These are phyloP conservation scores for Halocynthia roretzi DNA, from an alignment of 23 tunicate species.

Conservation along the genomic window DNA sequence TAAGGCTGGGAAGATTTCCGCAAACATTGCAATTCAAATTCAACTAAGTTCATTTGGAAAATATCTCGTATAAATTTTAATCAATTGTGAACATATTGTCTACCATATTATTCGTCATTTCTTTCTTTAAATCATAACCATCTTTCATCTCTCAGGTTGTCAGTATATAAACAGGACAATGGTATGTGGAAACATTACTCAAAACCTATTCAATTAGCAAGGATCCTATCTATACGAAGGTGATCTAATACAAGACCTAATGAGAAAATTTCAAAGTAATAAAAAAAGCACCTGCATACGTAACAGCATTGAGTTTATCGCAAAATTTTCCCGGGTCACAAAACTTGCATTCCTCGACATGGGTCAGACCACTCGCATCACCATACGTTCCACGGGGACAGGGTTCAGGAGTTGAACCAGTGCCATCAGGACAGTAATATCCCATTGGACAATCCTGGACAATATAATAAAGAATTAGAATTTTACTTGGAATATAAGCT, in stretches of 20 bases:
- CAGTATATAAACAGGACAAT: no score
- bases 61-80: no score
- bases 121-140: no score
- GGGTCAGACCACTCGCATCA: slow-evolving; percentile 30
- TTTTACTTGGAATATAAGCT: neutral
- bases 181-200: no score
- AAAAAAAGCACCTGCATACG: slow-evolving; percentile 18
- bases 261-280: neutral
- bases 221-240: neutral
- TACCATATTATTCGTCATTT: no score
- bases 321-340: slow-evolving; percentile 91
- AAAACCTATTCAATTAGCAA: neutral
- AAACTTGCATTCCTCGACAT: slow-evolving; percentile 48
- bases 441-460: slow-evolving; percentile 76
- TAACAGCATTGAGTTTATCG: slow-evolving; percentile 50
- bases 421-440: slow-evolving; percentile 66
- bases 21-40: no score
- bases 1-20: no score
- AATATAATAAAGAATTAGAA: neutral
- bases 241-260: neutral
- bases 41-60: no score
- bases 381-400: slow-evolving; percentile 90
- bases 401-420: slow-evolving; percentile 24
- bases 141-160: no score
- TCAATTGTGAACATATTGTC: no score